These are phyloP conservation scores for Oasisia sp. DNA, from an alignment of 2,888 invertebrate species.

Conservation along the genomic window DNA sequence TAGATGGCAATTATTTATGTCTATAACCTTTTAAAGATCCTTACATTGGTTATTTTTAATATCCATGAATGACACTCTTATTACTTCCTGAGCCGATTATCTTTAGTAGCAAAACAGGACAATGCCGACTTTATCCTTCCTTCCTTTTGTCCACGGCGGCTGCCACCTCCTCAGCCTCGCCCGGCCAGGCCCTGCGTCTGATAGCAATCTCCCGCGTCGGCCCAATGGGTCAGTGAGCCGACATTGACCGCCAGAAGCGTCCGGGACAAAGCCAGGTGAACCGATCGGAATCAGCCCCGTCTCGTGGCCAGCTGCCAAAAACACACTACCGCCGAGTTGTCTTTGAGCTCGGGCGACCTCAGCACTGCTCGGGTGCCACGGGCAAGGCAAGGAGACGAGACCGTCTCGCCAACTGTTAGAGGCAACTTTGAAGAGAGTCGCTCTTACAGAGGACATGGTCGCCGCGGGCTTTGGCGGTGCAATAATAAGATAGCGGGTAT, in stretches of 20 bases:
- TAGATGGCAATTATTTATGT: too few species aligned
- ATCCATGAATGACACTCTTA: neutral
- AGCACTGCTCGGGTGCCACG: neutral
- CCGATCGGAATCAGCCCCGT: neutral
- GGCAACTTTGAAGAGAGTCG: neutral
- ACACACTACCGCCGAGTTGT: neutral
- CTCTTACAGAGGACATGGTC: neutral
- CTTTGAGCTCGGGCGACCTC: too few species aligned
- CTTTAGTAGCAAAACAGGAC: neutral
- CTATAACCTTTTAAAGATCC: too few species aligned
- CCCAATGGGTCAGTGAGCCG: neutral
- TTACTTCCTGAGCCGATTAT: neutral
- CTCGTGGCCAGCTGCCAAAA: neutral
- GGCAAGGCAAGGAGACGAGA: neutral
- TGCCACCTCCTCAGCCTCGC: neutral
- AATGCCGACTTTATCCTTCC: neutral
- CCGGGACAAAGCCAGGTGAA: neutral
- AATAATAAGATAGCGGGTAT: neutral
- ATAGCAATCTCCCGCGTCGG: neutral
- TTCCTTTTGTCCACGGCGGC: neutral
- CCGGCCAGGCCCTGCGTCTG: neutral
- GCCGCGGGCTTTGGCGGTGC: neutral
- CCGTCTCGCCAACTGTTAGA: neutral
- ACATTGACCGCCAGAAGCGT: neutral
- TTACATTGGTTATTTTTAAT: neutral